Conservation (phyloP, 2,113 vertebrate genomes). For the Elephas maximus region DNA sequence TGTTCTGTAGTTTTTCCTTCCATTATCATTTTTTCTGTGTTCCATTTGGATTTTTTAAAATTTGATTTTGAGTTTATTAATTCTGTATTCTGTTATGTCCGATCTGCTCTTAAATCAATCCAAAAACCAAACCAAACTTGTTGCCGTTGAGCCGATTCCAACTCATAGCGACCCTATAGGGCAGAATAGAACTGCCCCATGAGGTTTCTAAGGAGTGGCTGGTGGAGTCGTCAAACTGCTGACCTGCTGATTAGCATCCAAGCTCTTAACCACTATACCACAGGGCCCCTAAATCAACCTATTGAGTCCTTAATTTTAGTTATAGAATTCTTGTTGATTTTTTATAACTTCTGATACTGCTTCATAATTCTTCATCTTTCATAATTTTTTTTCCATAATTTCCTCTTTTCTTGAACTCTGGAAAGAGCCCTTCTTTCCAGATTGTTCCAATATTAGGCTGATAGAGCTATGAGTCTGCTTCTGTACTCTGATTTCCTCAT, state of each 20-base stretch:
- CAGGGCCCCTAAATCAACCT: too few relatives aligned
- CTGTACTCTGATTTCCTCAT: background rate
- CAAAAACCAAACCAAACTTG: too few relatives aligned
- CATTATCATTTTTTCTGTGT: background rate
- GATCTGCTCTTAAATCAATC: background rate
- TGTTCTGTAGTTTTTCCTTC: background rate
- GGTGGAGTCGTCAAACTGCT: too few relatives aligned
- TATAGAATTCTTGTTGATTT: background rate
- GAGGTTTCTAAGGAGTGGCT: too few relatives aligned
- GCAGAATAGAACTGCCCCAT: too few relatives aligned
- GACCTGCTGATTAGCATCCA: too few relatives aligned
- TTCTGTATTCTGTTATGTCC: background rate
- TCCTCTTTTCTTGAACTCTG: background rate
- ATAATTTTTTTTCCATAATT: background rate
- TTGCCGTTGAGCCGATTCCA: too few relatives aligned
- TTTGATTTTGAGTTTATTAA: slow-evolving; percentile 21
- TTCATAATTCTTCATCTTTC: background rate
- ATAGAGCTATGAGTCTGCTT: background rate
- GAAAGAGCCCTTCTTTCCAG: background rate
- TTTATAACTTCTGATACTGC: background rate
- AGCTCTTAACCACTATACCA: too few relatives aligned
- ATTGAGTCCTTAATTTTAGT: background rate
- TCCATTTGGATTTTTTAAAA: background rate
- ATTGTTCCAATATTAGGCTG: background rate
- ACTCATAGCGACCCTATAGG: too few relatives aligned